Base-by-base conservation (phyloP, 2,113 vertebrate genomes). In the Lycaon pictus region DNA sequence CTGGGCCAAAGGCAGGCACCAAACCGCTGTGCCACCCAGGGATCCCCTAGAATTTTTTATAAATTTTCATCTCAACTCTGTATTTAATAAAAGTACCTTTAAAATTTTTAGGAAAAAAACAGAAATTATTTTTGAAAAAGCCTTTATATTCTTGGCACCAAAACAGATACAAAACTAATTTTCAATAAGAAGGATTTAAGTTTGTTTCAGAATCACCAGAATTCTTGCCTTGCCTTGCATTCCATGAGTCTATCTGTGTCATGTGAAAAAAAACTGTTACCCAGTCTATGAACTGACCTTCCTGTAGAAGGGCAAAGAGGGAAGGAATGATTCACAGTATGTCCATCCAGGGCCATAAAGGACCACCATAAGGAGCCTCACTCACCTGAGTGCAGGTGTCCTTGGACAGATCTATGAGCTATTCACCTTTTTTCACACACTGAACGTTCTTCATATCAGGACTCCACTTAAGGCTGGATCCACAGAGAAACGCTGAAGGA, bases 381-480 rank as follows among this genome's bases (percentile, higher is more conserved):
- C 35, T 32, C 5, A 0, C 32, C 51, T 53, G 25, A 48, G 48
- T 4, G 0, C 32, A 11, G 1, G 2, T n/a, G 10, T 55, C 76
- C 76, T 48, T 23, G 43, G 22, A 37, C 29, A 94, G 35, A 91
- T 16, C 12, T 7, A 8, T 10, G 62, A 84, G 0, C 2, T 32
- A 10, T 98, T 98, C 98, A 99, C 99, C 99, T 98, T 98, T 92
- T n/a, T 6, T 97, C 37, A 95, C 98, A 96, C 99, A 99, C 2
- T 27, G 97, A 58, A 96, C 77, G 1, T 58, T 86, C 19, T 92
- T 98, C 29, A 99, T 62, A n/a, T 99, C 97, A 55, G 99, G 99
- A 97, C 98, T 99, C 99, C 99, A 99, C 97, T 98, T 99, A 51
- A 99, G 99, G 92, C 99, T 99, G 97, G 99, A 98, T 74, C 98